Percentiles rank a stretch among this genome's conserved stretches.
phyloP scores from a whole-genome alignment of 1,140 invertebrate genomes.

The Eufriesea mexicana region DNA sequence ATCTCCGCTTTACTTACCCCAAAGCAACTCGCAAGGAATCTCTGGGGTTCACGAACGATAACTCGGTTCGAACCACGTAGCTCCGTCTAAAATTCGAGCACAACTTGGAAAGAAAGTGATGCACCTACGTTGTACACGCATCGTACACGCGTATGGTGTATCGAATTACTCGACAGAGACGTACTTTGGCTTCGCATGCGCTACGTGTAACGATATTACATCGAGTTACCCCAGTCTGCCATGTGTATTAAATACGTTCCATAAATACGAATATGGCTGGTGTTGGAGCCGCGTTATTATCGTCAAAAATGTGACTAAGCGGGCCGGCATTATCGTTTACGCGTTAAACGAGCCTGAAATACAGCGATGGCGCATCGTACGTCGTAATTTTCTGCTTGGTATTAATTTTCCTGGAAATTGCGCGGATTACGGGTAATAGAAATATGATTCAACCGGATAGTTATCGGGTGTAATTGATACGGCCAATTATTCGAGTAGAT shows the following conservation, averaged over 20 bases:
- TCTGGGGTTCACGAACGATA: no score
- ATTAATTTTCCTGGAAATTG: constrained; percentile 3
- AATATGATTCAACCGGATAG: neutral
- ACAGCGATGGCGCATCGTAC: neutral
- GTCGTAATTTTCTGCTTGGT: neutral
- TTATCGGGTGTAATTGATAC: neutral
- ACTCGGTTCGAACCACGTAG: neutral
- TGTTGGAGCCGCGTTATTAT: constrained; percentile 8
- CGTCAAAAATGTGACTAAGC: constrained; percentile 27
- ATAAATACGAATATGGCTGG: constrained; percentile 44
- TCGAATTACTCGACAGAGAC: constrained; percentile 40
- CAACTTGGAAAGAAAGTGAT: neutral
- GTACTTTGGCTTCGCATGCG: neutral
- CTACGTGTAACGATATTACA: constrained; percentile 44
- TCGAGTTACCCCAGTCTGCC: constrained; percentile 22
- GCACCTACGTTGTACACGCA: constrained; percentile 4
- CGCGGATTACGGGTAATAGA: neutral
- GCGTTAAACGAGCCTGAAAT: constrained; percentile 32
- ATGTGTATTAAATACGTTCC: constrained; percentile 45
- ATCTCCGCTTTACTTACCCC: no score
- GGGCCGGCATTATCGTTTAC: constrained; percentile 26
- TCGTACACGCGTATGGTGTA: constrained; percentile 10
- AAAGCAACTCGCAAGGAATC: no score
- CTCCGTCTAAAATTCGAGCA: neutral
- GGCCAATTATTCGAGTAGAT: neutral